phyloP scores from a whole-genome alignment of 92 coral and sea anemone genomes.

The Phenganax subtilis region DNA sequence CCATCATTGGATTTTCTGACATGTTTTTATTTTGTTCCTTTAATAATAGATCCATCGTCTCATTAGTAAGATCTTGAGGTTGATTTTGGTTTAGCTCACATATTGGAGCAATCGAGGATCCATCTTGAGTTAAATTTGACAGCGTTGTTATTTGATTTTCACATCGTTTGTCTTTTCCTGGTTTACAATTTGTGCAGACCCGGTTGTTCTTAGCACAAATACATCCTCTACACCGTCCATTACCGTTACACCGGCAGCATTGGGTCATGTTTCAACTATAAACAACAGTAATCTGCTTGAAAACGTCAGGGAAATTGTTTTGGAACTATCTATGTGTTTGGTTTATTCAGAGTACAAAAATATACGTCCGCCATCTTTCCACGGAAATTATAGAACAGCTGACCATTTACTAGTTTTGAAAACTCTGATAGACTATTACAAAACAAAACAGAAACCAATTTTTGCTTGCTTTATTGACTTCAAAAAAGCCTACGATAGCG shows the following conservation, averaged over 20 bases:
- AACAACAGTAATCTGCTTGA: conserved; percentile 3
- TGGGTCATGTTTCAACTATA: conserved; percentile 14
- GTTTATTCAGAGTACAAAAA: neutral
- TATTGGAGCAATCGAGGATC: too few relatives aligned
- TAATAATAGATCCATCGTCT: neutral
- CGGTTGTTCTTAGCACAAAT: conserved; percentile 11
- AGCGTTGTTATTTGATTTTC: neutral
- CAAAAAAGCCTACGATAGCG: too few relatives aligned
- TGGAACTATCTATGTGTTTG: neutral
- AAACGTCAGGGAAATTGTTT: neutral
- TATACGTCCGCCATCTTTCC: conserved; percentile 9
- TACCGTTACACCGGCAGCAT: conserved; percentile 23
- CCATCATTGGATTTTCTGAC: too few relatives aligned
- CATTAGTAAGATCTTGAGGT: neutral
- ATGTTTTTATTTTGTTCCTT: neutral
- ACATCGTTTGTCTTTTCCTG: conserved; percentile 14
- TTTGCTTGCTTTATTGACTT: too few relatives aligned
- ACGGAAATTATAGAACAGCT: too few relatives aligned
- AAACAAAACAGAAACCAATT: too few relatives aligned
- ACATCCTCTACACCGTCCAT: conserved; percentile 14
- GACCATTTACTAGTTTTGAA: too few relatives aligned
- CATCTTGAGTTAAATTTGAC: neutral
- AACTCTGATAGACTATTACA: too few relatives aligned
- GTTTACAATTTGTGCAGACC: conserved; percentile 1
- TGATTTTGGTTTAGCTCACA: neutral